phyloP scores from a whole-genome alignment of 1,140 invertebrate species.

The Amyelois transitella region DNA sequence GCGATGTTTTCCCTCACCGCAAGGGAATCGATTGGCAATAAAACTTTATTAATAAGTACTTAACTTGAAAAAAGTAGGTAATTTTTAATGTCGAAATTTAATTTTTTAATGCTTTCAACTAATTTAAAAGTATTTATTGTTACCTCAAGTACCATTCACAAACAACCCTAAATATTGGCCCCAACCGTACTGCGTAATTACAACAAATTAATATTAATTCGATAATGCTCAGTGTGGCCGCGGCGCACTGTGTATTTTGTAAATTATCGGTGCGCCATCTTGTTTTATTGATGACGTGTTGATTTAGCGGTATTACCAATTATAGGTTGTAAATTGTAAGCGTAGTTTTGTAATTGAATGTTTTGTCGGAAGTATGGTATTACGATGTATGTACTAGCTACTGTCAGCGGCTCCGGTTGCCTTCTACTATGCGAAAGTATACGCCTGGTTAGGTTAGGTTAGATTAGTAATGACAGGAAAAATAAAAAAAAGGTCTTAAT shows the following conservation, averaged over 20 bases:
- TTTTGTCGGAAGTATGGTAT: background rate
- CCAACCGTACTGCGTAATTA: background rate
- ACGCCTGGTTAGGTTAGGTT: too few relatives aligned
- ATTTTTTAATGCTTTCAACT: too few relatives aligned
- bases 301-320: background rate
- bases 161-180: slow-evolving; percentile 7
- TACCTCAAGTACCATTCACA: slow-evolving; percentile 8
- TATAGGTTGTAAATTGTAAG: background rate
- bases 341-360: background rate
- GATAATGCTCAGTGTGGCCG: slow-evolving; percentile 27
- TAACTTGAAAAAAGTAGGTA: too few relatives aligned
- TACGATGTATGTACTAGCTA: background rate
- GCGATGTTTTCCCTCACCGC: too few relatives aligned
- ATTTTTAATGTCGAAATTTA: too few relatives aligned
- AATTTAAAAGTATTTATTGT: too few relatives aligned
- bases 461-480: too few relatives aligned
- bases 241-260: slow-evolving; percentile 15
- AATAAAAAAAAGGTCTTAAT: too few relatives aligned
- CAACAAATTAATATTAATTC: slow-evolving; percentile 38
- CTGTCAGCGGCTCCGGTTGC: too few relatives aligned
- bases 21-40: too few relatives aligned
- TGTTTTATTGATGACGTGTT: background rate
- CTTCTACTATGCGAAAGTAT: too few relatives aligned
- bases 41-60: too few relatives aligned
- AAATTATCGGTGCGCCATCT: slow-evolving; percentile 9